Percentiles rank a stretch among this genome's conserved stretches.
Conservation (phyloP, 2,797 vertebrate genomes). For the Ambastaia sidthimunki region DNA sequence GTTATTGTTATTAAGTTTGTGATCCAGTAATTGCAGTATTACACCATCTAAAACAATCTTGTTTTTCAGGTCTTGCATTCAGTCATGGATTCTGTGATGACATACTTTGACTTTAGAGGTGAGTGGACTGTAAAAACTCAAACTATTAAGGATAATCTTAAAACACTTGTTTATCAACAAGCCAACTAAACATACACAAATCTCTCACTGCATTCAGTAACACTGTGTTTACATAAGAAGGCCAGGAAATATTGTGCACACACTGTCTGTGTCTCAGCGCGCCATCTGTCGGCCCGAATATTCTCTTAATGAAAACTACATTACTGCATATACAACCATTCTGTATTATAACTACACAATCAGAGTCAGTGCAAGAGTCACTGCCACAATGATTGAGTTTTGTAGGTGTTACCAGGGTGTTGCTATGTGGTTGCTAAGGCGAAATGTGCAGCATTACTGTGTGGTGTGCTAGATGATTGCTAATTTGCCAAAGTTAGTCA, state of each 20-base stretch:
- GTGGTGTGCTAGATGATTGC: neutral
- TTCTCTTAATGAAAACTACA: neutral
- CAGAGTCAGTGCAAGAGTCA: no score
- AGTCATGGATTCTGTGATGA: neutral
- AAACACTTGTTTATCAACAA: neutral
- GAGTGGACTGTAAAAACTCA: neutral
- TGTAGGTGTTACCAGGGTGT: neutral
- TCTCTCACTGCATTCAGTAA: neutral
- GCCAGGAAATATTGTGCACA: neutral
- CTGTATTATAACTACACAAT: no score
- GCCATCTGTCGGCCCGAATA: conserved; percentile 30
- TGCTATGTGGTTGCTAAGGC: neutral
- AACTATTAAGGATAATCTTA: no score
- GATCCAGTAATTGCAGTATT: no score
- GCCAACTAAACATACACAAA: neutral
- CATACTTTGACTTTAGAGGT: neutral
- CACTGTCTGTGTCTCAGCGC: conserved; percentile 7
- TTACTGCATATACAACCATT: neutral
- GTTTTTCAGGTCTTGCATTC: neutral
- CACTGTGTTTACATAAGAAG: neutral
- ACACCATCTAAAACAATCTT: neutral
- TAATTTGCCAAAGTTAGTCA: neutral
- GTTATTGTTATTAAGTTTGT: no score
- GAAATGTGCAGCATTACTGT: neutral
- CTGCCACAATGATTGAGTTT: neutral